Evolutionary conservation across 2,113 vertebrate species (phyloP), one percentile per base, ranked within the genome.

Genomic region (Hippocampus abdominalis): DNA sequence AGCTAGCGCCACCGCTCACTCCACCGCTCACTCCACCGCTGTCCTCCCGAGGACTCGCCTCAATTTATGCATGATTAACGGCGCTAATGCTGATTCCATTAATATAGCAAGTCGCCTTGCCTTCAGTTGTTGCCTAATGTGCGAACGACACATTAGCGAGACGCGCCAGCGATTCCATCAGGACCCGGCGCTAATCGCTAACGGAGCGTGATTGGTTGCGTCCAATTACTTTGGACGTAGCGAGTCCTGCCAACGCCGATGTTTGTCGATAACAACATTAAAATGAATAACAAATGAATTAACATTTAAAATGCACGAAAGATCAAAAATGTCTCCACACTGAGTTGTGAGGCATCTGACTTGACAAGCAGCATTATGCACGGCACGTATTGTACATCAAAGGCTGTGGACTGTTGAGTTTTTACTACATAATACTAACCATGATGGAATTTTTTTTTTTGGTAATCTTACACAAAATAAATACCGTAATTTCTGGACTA

Each of bases 1-100:
- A 81, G 81, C 63, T 83, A 80, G 81, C 77, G 51, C 8, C n/a
- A 18, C 20, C 51, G 51, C n/a, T 9, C 51, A 77, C 84, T 78
- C 66, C n/a, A 18, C 20, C 51, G 51, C n/a, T 9, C 51, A 77
- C 84, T 78, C 66, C 77, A 82, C 75, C 79, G 66, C 64, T 81
- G 81, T 89, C 84, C 82, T 89, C 66, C 57, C 61, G 80, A 87
- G 86, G 80, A 80, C 68, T 63, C 53, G 85, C 76, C 57, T 32
- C 78, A 81, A 81, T 87, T 81, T 89, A 88, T 85, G 83, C 88
- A 88, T 89, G 89, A 89, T 90, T 91, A 90, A 85, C 57, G 27
- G 27, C 57, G 16, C 83, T 64, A 42, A 89, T 82, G 85, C 82
- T 89, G 84, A 83, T 91, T 88, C 86, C 90, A 88, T 90, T 89